Conservation (phyloP, 2,797 vertebrate genomes). For the Chelon auratus region DNA sequence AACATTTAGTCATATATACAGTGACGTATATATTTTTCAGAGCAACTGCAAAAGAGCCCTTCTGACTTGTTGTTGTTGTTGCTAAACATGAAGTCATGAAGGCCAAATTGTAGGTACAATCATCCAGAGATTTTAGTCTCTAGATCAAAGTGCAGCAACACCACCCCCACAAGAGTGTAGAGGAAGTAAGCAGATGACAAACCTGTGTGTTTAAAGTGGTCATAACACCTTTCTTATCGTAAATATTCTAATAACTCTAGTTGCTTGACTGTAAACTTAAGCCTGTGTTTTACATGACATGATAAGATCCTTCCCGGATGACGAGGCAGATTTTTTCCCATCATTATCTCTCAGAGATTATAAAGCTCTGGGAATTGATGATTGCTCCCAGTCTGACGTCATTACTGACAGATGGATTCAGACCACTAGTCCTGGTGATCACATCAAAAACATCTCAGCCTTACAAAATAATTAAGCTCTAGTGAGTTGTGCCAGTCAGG, state of each 20-base stretch:
- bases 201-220: constrained; percentile 8
- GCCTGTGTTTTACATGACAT: neutral
- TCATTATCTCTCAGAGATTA: constrained; percentile 32
- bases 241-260: neutral
- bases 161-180: constrained; percentile 3
- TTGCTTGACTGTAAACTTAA: neutral
- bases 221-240: neutral
- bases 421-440: neutral
- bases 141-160: constrained; percentile 27
- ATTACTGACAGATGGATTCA: constrained; percentile 28
- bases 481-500: constrained; percentile 19
- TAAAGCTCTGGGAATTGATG: constrained; percentile 34
- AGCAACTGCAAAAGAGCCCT: neutral
- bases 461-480: constrained; percentile 22
- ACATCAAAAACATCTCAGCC: neutral
- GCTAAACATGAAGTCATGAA: constrained; percentile 7
- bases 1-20: neutral
- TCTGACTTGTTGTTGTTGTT: neutral
- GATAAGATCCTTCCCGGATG: constrained; percentile 1
- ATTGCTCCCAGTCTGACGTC: constrained; percentile 15
- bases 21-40: neutral
- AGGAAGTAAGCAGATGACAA: constrained; percentile 19
- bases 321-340: constrained; percentile 13
- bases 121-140: constrained; percentile 33
- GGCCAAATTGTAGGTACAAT: constrained; percentile 13